A percentile compares a stretch with the other conserved stretches of the same genome.
phyloP scores from a whole-genome alignment of 2,113 vertebrate genomes.

The Gallinago jamesoni region DNA sequence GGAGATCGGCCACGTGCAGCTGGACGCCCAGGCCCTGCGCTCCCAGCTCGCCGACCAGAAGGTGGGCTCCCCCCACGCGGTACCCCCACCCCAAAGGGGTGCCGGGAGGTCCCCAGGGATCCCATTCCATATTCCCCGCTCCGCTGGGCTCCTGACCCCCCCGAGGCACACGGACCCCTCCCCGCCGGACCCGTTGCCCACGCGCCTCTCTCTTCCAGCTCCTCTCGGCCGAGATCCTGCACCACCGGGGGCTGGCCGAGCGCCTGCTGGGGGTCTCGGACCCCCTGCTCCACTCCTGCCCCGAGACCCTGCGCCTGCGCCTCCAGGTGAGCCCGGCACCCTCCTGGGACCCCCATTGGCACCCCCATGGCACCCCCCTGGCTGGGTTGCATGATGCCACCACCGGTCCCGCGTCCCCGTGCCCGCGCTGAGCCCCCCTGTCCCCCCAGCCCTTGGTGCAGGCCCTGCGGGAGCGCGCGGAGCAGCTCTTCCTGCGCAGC shows the following conservation, averaged over 20 bases:
- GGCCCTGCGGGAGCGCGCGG: constrained; percentile 75
- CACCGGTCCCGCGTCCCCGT: fast-evolving
- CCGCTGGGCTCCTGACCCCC: fast-evolving
- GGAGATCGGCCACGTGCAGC: constrained; percentile 65
- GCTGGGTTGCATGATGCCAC: background rate
- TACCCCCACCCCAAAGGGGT: no score
- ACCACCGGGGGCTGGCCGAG: constrained; percentile 82
- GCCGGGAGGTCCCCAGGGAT: no score
- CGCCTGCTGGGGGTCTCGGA: constrained; percentile 79
- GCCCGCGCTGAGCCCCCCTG: fast-evolving
- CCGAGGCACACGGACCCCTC: fast-evolving
- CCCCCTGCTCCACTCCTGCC: constrained; percentile 68
- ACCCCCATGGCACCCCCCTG: background rate
- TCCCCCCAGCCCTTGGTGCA: constrained; percentile 64
- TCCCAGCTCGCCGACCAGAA: constrained; percentile 83
- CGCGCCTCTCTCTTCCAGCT: constrained; percentile 55
- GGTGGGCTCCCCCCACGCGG: constrained; percentile 41
- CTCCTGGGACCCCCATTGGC: no score
- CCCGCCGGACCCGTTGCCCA: background rate
- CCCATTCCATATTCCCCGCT: fast-evolving
- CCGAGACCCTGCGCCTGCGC: background rate
- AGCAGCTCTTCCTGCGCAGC: constrained; percentile 73
- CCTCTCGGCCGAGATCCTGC: constrained; percentile 84
- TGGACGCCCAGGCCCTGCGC: constrained; percentile 71
- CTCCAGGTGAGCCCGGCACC: constrained; percentile 70